phyloP scores from a whole-genome alignment of 2,888 invertebrate species.

The Pharmacophagus antenor region DNA sequence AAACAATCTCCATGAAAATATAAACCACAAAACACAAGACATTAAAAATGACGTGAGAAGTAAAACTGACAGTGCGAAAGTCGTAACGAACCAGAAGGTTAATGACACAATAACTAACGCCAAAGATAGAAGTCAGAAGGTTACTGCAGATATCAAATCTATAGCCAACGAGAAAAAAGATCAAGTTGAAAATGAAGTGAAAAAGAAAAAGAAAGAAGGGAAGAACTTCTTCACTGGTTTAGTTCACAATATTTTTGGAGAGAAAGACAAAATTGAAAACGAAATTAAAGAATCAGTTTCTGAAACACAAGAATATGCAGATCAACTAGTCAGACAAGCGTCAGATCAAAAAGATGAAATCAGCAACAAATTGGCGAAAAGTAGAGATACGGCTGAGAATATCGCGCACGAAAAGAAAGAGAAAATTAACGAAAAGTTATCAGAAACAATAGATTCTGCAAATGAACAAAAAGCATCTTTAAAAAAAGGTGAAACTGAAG shows the following conservation, averaged over 20 bases:
- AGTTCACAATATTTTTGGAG: conserved; percentile 70
- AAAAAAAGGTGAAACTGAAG: conserved; percentile 37
- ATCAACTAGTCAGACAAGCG: conserved; percentile 56
- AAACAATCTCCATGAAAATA: conserved; percentile 48
- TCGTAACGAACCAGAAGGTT: conserved; percentile 52
- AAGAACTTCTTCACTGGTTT: conserved; percentile 71
- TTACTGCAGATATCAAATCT: conserved; percentile 41
- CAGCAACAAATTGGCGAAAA: conserved; percentile 48
- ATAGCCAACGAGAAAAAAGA: conserved; percentile 49
- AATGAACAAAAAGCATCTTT: conserved; percentile 40
- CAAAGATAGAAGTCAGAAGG: conserved; percentile 56
- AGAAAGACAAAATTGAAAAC: conserved; percentile 71
- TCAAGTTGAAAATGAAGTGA: conserved; percentile 59
- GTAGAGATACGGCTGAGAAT: conserved; percentile 40
- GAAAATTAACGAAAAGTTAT: conserved; percentile 39
- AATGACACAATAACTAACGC: conserved; percentile 54
- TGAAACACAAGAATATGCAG: conserved; percentile 64
- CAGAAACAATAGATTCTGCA: conserved; percentile 24
- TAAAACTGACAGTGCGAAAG: conserved; percentile 50
- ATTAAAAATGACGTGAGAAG: conserved; percentile 51
- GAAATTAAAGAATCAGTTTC: conserved; percentile 62
- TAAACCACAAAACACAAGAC: conserved; percentile 53
- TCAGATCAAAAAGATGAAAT: conserved; percentile 59
- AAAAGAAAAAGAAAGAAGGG: conserved; percentile 71
- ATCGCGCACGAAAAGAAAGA: conserved; percentile 43